Base-by-base conservation (phyloP, 2,113 vertebrate species). In the Apaloderma vittatum region DNA sequence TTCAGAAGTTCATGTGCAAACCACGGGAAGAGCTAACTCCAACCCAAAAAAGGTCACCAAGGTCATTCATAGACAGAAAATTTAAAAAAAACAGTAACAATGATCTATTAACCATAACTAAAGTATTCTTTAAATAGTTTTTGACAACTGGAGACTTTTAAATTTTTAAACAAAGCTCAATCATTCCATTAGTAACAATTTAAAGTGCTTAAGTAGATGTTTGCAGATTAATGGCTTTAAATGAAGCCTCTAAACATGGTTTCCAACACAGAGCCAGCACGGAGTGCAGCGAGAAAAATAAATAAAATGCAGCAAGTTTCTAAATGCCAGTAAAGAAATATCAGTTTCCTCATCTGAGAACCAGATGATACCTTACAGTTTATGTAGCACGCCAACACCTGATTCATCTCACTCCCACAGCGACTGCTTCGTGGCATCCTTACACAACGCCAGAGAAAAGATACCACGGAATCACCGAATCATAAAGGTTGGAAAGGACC, bases 161-260 rank as follows among this genome's bases (percentile, higher is more conserved):
- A 59, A 49, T 88, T 86, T 92, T 94, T 79, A 89, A 96, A 89
- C 92, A 77, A 85, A 92, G 86, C 83, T 79, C 86, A 85, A 51
- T 70, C 84, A 87, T 73, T 94, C 76, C 30, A 92, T 66, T 78
- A 88, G 72, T n/a, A 93, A 90, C 46, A 76, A 90, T 63, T 85
- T 90, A 17, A 87, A 93, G 74, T 72, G 74, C 93, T 91, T 74
- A 68, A 91, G 70, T 48, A 82, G 4, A 5, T 68, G 58, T 91
- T 86, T 86, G 93, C n/a, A 67, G 88, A 92, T 95, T 93, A 95
- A 94, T 46, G 90, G 86, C 21, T 95, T 74, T 43, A 90, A 80
- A 83, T 0, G 55, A 87, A 76, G 46, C 94, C 81, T 90, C 90
- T 82, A 92, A 67, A 93, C 73, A 70, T 26, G 0, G 75, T 22